Evolutionary conservation across 1,140 invertebrate genomes (phyloP).

Genomic region (Drosophila micromelanica): DNA sequence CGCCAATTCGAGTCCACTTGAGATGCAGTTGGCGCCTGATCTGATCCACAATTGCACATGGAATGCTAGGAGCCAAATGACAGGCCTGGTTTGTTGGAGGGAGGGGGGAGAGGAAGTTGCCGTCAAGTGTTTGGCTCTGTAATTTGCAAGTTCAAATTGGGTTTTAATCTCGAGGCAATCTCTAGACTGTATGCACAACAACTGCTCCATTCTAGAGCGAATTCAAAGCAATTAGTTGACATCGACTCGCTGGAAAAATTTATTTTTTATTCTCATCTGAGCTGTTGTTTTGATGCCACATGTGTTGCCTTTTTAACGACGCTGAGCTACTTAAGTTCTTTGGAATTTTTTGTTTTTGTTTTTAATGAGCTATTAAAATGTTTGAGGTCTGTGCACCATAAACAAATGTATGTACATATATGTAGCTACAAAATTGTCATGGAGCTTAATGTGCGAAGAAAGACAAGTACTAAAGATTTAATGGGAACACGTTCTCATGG

Average conservation of each 20-base stretch:
- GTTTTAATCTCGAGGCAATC: conserved; percentile 22
- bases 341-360: conserved; percentile 38
- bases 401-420: background rate
- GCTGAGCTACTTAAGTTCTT: conserved; percentile 64
- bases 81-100: background rate
- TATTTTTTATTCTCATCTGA: conserved; percentile 3
- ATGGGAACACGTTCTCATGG: conserved; percentile 18
- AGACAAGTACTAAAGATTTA: conserved; percentile 23
- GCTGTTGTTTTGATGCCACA: conserved; percentile 57
- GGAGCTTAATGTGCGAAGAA: conserved; percentile 28
- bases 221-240: conserved; percentile 69
- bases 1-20: conserved; percentile 39
- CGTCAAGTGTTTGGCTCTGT: conserved; percentile 40
- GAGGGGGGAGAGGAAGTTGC: conserved; percentile 12
- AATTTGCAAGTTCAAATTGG: conserved; percentile 39
- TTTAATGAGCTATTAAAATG: conserved; percentile 74
- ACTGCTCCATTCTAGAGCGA: conserved; percentile 22
- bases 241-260: conserved; percentile 49
- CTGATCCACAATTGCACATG: conserved; percentile 38
- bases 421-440: conserved; percentile 21
- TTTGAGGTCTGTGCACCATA: conserved; percentile 20
- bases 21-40: conserved; percentile 40
- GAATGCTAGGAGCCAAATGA: conserved; percentile 41
- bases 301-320: conserved; percentile 57
- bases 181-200: background rate